A percentile compares a stretch with the other conserved stretches of the same genome.
Conservation (phyloP, 2,888 invertebrate species). For the Drosophila kambysellisi region DNA sequence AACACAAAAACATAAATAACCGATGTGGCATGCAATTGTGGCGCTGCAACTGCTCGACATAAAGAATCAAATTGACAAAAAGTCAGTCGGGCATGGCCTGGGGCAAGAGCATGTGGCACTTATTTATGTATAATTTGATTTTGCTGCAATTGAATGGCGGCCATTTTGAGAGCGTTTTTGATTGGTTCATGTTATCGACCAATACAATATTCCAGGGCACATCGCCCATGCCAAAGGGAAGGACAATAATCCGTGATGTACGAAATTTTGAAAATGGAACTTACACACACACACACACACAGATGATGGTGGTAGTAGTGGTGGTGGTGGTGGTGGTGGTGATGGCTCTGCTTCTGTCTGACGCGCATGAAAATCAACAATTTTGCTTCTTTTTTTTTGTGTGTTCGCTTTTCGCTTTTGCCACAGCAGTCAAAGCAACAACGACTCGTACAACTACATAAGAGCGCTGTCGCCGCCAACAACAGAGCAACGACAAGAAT, state of each 20-base stretch:
- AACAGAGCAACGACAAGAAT: constrained; percentile 68
- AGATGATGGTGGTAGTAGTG: constrained; percentile 13
- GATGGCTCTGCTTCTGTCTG: constrained; percentile 66
- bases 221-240: constrained; percentile 69
- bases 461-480: constrained; percentile 61
- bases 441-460: constrained; percentile 44
- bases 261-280: constrained; percentile 81
- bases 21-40: not conserved
- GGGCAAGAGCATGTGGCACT: constrained; percentile 27
- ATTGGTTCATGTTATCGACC: constrained; percentile 85
- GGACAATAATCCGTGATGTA: constrained; percentile 83
- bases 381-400: constrained; percentile 32
- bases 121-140: constrained; percentile 49
- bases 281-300: constrained; percentile 40
- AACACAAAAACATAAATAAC: not conserved
- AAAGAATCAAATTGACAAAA: not conserved
- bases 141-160: constrained; percentile 79
- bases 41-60: not conserved
- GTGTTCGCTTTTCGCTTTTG: constrained; percentile 34
- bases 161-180: constrained; percentile 85
- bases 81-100: not conserved
- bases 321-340: constrained; percentile 46
- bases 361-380: constrained; percentile 65
- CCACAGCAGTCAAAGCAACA: constrained; percentile 54
- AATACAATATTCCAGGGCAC: constrained; percentile 83